phyloP scores from a whole-genome alignment of 2,113 vertebrate species.

The Polypterus senegalus region DNA sequence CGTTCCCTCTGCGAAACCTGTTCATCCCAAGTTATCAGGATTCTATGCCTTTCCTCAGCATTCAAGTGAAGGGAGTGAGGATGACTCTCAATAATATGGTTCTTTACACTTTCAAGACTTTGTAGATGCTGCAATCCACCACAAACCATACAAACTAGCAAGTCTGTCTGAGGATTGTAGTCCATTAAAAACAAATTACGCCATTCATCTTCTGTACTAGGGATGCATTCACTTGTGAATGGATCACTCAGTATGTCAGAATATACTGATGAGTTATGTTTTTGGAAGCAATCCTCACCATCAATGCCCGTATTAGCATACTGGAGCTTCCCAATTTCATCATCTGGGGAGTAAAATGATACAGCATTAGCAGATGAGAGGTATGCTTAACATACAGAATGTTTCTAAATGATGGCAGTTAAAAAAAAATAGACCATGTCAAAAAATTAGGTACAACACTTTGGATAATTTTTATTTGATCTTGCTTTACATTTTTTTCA shows the following conservation, averaged over 20 bases:
- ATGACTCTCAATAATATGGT: slow-evolving; percentile 67
- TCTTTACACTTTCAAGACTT: slow-evolving; percentile 42
- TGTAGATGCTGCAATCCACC: slow-evolving; percentile 58
- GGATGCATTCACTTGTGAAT: slow-evolving; percentile 11
- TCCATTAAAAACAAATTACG: slow-evolving; percentile 64
- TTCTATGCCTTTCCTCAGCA: slow-evolving; percentile 41
- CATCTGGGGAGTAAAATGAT: too few relatives aligned
- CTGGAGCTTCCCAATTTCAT: too few relatives aligned
- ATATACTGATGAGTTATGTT: too few relatives aligned
- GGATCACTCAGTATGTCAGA: background rate
- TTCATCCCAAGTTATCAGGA: slow-evolving; percentile 69
- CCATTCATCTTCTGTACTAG: slow-evolving; percentile 35
- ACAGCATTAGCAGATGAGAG: too few relatives aligned
- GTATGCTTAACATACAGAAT: too few relatives aligned
- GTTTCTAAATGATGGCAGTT: too few relatives aligned
- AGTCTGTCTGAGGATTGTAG: slow-evolving; percentile 55
- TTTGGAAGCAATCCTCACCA: too few relatives aligned
- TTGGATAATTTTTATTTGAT: too few relatives aligned
- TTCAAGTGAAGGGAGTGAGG: slow-evolving; percentile 58
- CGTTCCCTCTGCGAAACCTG: slow-evolving; percentile 54
- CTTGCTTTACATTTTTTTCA: too few relatives aligned
- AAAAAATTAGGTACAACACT: too few relatives aligned
- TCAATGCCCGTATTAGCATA: too few relatives aligned
- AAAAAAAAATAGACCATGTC: too few relatives aligned
- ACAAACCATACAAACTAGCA: slow-evolving; percentile 74